phyloP scores from a whole-genome alignment of 2,113 vertebrate species.

The Otus sunia region DNA sequence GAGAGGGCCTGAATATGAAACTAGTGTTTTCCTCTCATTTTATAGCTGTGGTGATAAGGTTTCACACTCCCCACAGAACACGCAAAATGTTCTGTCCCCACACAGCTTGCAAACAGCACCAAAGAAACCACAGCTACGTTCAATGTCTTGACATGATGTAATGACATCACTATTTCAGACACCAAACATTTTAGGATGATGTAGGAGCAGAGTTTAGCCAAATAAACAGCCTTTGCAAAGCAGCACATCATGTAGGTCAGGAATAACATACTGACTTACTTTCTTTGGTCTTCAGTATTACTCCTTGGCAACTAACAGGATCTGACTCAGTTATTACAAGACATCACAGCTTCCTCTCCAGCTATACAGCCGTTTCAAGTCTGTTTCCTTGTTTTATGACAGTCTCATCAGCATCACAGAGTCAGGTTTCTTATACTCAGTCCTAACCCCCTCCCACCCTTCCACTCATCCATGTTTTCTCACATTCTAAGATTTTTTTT shows the following conservation, averaged over 20 bases:
- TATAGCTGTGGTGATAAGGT: neutral
- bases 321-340: neutral
- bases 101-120: neutral
- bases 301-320: neutral
- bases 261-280: neutral
- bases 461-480: neutral
- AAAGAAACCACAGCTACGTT: neutral
- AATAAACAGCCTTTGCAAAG: neutral
- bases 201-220: neutral
- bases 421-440: neutral
- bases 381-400: neutral
- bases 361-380: neutral
- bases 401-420: neutral
- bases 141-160: neutral
- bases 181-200: neutral
- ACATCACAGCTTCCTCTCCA: neutral
- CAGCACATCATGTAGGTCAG: accelerated
- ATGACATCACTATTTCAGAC: neutral
- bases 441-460: neutral
- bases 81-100: neutral
- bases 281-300: neutral
- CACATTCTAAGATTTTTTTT: neutral
- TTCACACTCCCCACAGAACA: neutral
- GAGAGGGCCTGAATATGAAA: neutral
- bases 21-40: neutral